A percentile compares a stretch with the other conserved stretches of the same genome.
Conservation (phyloP, 1,140 invertebrate genomes). For the Solenopsis invicta region DNA sequence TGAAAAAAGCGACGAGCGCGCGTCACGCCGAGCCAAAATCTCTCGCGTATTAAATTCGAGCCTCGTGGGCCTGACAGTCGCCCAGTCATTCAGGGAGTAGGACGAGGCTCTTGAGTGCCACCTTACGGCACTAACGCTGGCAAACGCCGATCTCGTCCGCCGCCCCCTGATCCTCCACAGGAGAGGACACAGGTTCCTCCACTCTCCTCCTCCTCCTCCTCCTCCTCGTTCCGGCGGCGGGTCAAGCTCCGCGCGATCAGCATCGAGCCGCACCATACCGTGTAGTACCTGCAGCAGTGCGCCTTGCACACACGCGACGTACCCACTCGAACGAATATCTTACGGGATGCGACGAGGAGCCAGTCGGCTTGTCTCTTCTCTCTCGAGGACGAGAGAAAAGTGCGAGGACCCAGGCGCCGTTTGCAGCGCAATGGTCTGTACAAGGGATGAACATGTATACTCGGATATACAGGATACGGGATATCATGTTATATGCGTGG, state of each 20-base stretch:
- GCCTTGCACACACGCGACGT: slow-evolving; percentile 59
- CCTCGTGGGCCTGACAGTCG: slow-evolving; percentile 51
- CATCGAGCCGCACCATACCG: slow-evolving; percentile 70
- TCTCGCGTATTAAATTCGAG: slow-evolving; percentile 51
- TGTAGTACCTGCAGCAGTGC: slow-evolving; percentile 51
- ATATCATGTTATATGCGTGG: not conserved
- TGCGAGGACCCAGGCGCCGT: slow-evolving; percentile 24
- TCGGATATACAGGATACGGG: not conserved
- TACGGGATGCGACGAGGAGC: slow-evolving; percentile 35
- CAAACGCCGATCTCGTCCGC: slow-evolving; percentile 58
- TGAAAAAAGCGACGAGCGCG: not conserved
- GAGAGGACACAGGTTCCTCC: slow-evolving; percentile 57
- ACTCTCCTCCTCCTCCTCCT: slow-evolving; percentile 42
- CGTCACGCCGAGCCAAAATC: slow-evolving; percentile 41
- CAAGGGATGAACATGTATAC: slow-evolving; percentile 1
- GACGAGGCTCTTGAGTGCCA: slow-evolving; percentile 67
- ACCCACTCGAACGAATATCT: slow-evolving; percentile 62
- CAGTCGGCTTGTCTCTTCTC: slow-evolving; percentile 42
- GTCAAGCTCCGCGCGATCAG: slow-evolving; percentile 75
- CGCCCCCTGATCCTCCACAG: slow-evolving; percentile 42
- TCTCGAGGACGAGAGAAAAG: slow-evolving; percentile 59
- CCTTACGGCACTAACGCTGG: slow-evolving; percentile 74
- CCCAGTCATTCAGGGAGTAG: slow-evolving; percentile 52
- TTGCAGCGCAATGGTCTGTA: not conserved
- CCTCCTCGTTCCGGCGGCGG: slow-evolving; percentile 40